Base-by-base conservation (phyloP, 2,797 vertebrate genomes). In the Lagodon rhomboides region DNA sequence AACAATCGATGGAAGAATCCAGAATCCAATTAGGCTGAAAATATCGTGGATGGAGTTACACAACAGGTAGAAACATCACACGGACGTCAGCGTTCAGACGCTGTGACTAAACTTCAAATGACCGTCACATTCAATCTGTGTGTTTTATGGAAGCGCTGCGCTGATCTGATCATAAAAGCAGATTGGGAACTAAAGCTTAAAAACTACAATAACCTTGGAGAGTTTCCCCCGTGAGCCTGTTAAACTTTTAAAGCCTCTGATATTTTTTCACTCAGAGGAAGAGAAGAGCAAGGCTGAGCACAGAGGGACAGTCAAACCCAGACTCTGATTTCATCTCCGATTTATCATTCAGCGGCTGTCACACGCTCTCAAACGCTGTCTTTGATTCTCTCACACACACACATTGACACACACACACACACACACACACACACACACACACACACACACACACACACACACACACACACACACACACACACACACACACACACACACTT, bases 221-320 rank as follows among this genome's bases (percentile, higher is more conserved):
- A 56, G 43, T 82, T 87, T 73, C 46, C 38, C 55, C 67, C 0
- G 64, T 70, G 63, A 82, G 66, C 69, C 69, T 1, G 73, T 84
- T 73, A 61, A 86, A 80, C 68, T 71, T 83, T 75, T 71, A 78
- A 72, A 80, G 53, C 71, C 67, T 80, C 22, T 66, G 77, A 80
- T 85, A 53, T 83, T 77, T 83, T 77, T 75, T 74, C 72, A 67
- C 12, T 38, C 10, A 13, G 71, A 77, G 62, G 34, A 68, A 64
- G 46, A 18, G 56, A 68, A 13, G 65, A 73, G 66, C 9, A 12
- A 56, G 17, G 47, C 46, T 1, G 56, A 64, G 75, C 73, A 22
- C 87, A 75, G 75, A 75, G 70, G 73, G 73, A 75, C 69, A 10
- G 78, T 66, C 67, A 68, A 67, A 78, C 25, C 64, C 67, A 56